Conservation (phyloP, 2,888 invertebrate genomes). For the Caenorhabditis uteleia region DNA sequence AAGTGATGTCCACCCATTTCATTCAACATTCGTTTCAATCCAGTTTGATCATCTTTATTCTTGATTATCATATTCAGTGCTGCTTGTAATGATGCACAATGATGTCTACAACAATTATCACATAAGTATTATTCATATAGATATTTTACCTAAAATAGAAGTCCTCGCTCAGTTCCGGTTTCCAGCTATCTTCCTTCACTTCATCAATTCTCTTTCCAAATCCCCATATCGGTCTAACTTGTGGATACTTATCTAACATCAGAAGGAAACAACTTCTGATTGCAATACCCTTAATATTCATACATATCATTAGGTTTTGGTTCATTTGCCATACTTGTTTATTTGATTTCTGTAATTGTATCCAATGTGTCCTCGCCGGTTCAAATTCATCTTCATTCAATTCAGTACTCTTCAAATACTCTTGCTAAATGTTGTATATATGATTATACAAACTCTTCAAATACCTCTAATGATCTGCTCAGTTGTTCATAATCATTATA, state of each 20-base stretch:
- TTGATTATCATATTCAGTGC: slow-evolving; percentile 66
- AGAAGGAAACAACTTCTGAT: slow-evolving; percentile 53
- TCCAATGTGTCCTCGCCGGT: slow-evolving; percentile 63
- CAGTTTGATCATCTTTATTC: slow-evolving; percentile 59
- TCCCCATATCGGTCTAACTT: slow-evolving; percentile 65
- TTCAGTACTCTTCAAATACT: slow-evolving; percentile 6
- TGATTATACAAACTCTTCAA: too few relatives aligned
- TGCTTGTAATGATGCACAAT: slow-evolving; percentile 63
- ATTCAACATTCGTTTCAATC: slow-evolving; percentile 53
- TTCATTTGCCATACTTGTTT: slow-evolving; percentile 44
- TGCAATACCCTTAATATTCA: slow-evolving; percentile 22
- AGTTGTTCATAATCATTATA: slow-evolving; percentile 15
- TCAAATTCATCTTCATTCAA: slow-evolving; percentile 37
- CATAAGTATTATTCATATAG: not conserved
- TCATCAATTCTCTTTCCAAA: slow-evolving; percentile 58
- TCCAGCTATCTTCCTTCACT: slow-evolving; percentile 46
- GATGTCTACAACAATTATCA: slow-evolving; percentile 47
- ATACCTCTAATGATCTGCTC: slow-evolving; percentile 8
- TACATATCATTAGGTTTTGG: not conserved
- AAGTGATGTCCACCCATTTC: slow-evolving; percentile 68
- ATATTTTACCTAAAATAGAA: slow-evolving; percentile 56
- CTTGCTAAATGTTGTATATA: too few relatives aligned
- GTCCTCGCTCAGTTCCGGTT: slow-evolving; percentile 52
- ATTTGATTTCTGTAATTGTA: slow-evolving; percentile 62
- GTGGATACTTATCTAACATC: slow-evolving; percentile 59